phyloP scores from a whole-genome alignment of 2,113 vertebrate species.

The Procavia capensis region DNA sequence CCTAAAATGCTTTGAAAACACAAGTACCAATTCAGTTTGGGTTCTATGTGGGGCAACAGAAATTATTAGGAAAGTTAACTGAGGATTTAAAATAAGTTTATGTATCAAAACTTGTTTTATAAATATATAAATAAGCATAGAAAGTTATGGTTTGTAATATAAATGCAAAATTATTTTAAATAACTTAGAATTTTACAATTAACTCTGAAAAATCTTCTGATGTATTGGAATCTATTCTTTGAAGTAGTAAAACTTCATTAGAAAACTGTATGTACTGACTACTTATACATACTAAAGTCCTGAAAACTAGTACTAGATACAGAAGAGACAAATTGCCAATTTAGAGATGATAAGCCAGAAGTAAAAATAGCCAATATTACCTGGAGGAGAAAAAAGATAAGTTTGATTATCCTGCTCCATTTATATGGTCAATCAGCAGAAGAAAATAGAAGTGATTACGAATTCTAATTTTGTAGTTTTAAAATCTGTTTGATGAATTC shows the following conservation, averaged over 20 bases:
- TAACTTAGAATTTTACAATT: conserved; percentile 26
- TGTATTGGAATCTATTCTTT: not conserved
- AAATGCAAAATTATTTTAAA: conserved; percentile 14
- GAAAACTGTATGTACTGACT: conserved; percentile 17
- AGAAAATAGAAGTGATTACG: conserved; percentile 13
- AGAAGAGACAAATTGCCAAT: conserved; percentile 22
- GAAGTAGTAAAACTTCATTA: conserved; percentile 24
- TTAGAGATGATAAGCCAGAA: not conserved
- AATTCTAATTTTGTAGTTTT: not conserved
- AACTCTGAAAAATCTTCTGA: conserved; percentile 31
- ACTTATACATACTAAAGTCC: not conserved
- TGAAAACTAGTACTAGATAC: conserved; percentile 12
- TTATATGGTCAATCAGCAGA: not conserved
- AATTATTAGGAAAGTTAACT: conserved; percentile 43
- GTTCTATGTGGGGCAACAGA: not conserved
- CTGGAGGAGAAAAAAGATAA: not conserved
- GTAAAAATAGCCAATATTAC: not conserved
- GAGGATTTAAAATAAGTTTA: conserved; percentile 35
- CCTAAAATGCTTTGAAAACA: conserved; percentile 24
- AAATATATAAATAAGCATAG: not conserved
- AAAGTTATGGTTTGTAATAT: not conserved
- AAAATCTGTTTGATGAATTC: not conserved
- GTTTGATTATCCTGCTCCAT: conserved; percentile 24
- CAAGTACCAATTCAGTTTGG: not conserved
- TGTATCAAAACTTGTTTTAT: conserved; percentile 3